Conservation (phyloP, 2,797 vertebrate species). For the Sebastes wilsoni region DNA sequence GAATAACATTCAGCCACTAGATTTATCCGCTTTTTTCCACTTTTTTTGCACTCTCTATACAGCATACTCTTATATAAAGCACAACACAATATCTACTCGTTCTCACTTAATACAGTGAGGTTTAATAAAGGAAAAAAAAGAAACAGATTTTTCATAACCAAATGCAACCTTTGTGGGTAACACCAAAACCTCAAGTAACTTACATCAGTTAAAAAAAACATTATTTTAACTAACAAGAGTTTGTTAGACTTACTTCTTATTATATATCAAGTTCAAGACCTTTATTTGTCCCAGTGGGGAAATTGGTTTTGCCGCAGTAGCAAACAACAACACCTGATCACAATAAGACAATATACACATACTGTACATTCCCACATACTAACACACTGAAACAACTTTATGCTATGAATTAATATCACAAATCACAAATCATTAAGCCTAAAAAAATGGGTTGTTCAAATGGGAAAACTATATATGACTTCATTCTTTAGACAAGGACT, state of each 20-base stretch:
- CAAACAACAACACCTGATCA: too few species aligned
- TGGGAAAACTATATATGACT: not conserved
- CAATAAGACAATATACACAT: too few species aligned
- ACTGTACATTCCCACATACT: too few species aligned
- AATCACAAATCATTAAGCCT: not conserved
- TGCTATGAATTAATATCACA: not conserved
- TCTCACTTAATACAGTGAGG: constrained; percentile 22
- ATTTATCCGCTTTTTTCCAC: too few species aligned
- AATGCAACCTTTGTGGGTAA: constrained; percentile 8
- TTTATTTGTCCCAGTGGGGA: too few species aligned
- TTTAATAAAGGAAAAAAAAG: constrained; percentile 36
- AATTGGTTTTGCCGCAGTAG: too few species aligned
- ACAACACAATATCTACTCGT: constrained; percentile 37
- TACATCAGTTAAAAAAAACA: not conserved
- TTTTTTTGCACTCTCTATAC: not conserved
- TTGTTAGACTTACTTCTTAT: not conserved
- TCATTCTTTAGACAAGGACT: not conserved
- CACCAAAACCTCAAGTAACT: not conserved
- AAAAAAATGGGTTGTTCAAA: not conserved
- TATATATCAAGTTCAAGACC: too few species aligned
- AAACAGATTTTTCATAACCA: constrained; percentile 6
- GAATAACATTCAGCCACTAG: too few species aligned
- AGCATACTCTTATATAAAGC: constrained; percentile 23
- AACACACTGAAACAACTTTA: too few species aligned
- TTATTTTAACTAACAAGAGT: not conserved